Base-by-base conservation (phyloP, 2,113 vertebrate species). In the Labrus mixtus region DNA sequence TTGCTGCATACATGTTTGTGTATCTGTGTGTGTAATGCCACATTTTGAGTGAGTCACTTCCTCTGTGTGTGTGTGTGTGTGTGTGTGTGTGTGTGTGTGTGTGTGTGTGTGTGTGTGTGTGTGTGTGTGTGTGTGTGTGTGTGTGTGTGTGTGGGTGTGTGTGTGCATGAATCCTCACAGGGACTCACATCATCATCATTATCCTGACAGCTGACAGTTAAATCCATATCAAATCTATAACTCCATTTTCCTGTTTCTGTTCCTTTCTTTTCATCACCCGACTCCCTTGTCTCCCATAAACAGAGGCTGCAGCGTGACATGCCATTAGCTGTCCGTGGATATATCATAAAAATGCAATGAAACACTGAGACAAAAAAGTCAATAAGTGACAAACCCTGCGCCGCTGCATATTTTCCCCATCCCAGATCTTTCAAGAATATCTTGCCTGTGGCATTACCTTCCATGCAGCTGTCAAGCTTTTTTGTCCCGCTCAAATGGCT, bases 161-260 rank as follows among this genome's bases (percentile, higher is more conserved):
- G 25, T 25, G 29, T 33, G 29, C 29, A 33, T 33, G n/a, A 63
- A 84, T 77, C 76, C 87, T 86, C 89, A 73, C 43, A 13, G 81
- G 88, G 79, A 62, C 67, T 68, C 87, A 54, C 73, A 78, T 87
- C 92, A 85, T 83, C 84, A 90, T 84, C 89, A 78, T 87, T 85
- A 86, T 65, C 76, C 77, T 85, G 90, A 90, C 89, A 91, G 88
- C 85, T 91, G 91, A 92, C 90, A 89, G 87, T 80, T 79, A 86
- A 92, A 93, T 92, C 89, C 73, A 92, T 92, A 89, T 83, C 83
- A 84, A 87, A 91, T 90, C 85, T 85, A 87, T 90, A 87, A 89
- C 80, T 87, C 87, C 67, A 89, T 90, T 91, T 91, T 89, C 81
- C 84, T 82, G 76, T 91, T 91, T 90, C 87, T 88, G 85, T 90